These are phyloP conservation scores for Electrophaes corylata DNA, from an alignment of 2,888 invertebrate species.

Conservation along the genomic window DNA sequence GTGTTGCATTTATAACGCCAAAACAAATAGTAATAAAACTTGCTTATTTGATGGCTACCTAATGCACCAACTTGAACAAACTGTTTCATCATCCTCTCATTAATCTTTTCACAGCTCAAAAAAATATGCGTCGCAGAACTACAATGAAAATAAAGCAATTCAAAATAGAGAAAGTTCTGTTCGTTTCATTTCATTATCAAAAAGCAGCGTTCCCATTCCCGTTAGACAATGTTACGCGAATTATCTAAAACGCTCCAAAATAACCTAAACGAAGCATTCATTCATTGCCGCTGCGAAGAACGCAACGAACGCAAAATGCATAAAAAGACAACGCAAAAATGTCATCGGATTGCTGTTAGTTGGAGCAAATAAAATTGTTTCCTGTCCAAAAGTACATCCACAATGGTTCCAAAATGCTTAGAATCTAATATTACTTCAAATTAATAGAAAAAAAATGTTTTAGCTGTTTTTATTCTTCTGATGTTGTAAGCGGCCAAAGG, in stretches of 20 bases:
- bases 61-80: not conserved
- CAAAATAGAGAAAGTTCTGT: not conserved
- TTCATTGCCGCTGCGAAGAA: constrained; percentile 61
- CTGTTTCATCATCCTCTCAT: not conserved
- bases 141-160: not conserved
- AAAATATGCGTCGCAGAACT: not conserved
- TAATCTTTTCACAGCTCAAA: not conserved
- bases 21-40: not conserved
- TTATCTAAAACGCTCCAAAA: constrained; percentile 54
- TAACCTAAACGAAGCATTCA: constrained; percentile 52
- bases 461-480: no score
- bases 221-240: constrained; percentile 24
- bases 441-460: not conserved
- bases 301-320: constrained; percentile 59
- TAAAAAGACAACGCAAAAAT: constrained; percentile 63
- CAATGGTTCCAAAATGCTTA: constrained; percentile 40
- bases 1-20: not conserved
- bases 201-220: not conserved
- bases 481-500: no score
- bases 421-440: no score
- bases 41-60: not conserved
- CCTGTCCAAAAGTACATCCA: constrained; percentile 56
- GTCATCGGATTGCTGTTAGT: constrained; percentile 59
- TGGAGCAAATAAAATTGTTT: constrained; percentile 74
- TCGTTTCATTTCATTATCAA: constrained; percentile 1